Evolutionary conservation across 53 echinoderm and acorn worm genomes (phyloP).

Genomic region (Hippasteria phrygiana): DNA sequence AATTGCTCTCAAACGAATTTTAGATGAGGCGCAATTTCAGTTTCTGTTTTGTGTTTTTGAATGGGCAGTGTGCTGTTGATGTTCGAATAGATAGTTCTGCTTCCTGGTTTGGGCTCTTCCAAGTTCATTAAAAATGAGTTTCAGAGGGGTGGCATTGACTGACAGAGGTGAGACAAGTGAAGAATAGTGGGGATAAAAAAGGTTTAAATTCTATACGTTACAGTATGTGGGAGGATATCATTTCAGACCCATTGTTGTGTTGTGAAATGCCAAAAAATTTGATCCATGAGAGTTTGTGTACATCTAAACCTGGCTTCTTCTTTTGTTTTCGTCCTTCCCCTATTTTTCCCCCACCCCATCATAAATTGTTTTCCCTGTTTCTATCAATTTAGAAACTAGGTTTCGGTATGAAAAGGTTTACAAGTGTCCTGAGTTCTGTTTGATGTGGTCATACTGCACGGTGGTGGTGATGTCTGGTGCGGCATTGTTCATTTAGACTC

Average conservation of each 20-base stretch:
- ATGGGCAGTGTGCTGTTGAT: background rate
- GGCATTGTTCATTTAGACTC: background rate
- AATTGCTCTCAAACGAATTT: background rate
- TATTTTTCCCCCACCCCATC: background rate
- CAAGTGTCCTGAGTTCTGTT: background rate
- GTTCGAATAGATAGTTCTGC: background rate
- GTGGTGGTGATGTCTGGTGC: background rate
- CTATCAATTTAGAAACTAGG: background rate
- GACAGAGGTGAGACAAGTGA: background rate
- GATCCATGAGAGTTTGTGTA: too few species aligned
- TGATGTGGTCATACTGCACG: background rate
- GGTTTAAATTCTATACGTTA: too few species aligned
- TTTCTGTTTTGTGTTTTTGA: constrained; percentile 13
- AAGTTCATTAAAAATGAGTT: background rate
- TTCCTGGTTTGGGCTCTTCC: constrained; percentile 52
- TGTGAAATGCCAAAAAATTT: too few species aligned
- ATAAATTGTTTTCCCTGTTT: background rate
- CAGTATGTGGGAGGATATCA: too few species aligned
- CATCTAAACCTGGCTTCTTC: too few species aligned
- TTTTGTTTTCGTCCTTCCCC: background rate
- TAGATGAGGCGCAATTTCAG: background rate
- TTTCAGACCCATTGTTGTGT: too few species aligned
- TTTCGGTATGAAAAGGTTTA: background rate
- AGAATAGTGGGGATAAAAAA: background rate
- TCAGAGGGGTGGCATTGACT: background rate